These are phyloP conservation scores for Sylvilagus floridanus DNA, from an alignment of 2,797 vertebrate species.

Conservation along the genomic window DNA sequence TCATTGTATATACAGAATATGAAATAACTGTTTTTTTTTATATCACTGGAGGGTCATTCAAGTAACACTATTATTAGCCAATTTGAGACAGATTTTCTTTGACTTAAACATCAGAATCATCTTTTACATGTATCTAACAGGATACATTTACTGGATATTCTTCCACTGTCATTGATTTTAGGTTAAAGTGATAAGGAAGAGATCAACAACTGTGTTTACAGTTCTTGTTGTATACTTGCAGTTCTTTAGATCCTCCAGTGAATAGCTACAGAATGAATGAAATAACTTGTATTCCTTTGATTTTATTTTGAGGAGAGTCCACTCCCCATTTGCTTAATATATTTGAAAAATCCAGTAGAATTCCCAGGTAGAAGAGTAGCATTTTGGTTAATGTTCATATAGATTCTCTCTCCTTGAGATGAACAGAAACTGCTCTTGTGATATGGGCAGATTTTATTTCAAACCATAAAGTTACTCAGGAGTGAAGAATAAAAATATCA, in stretches of 20 bases:
- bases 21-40: not conserved
- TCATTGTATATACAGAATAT: not conserved
- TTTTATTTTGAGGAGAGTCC: not conserved
- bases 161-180: not conserved
- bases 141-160: not conserved
- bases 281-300: not conserved
- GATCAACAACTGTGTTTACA: not conserved
- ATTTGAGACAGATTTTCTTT: not conserved
- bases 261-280: not conserved
- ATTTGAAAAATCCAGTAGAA: not conserved
- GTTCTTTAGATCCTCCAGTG: not conserved
- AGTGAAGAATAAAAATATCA: not conserved
- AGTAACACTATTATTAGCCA: not conserved
- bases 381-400: not conserved
- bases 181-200: not conserved
- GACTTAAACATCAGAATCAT: not conserved
- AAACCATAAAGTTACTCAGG: not conserved
- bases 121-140: not conserved
- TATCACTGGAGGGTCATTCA: not conserved
- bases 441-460: not conserved
- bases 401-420: not conserved
- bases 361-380: not conserved
- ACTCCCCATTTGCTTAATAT: not conserved
- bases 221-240: rapidly evolving
- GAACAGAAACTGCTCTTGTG: not conserved